Evolutionary conservation across 64 coral and sea anemone species (phyloP).

Genomic region (Actinia tenebrosa): DNA sequence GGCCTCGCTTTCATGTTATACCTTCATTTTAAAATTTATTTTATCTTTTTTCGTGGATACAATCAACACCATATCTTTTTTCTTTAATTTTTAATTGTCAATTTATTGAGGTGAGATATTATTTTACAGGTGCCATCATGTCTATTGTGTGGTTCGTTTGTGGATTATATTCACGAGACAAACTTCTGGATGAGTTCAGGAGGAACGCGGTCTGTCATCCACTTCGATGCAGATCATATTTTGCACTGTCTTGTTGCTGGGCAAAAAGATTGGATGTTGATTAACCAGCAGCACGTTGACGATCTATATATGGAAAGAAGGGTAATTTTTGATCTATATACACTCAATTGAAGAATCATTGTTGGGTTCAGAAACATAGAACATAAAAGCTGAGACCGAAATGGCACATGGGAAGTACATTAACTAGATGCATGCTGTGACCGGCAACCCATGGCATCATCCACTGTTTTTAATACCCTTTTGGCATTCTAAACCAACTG

Average conservation of each 20-base stretch:
- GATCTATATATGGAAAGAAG: constrained; percentile 76
- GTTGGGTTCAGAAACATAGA: too few species aligned
- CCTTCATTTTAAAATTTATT: too few species aligned
- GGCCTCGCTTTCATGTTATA: neutral
- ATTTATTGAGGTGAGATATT: neutral
- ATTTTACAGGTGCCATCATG: constrained; percentile 62
- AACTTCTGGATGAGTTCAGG: constrained; percentile 99
- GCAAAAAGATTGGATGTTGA: constrained; percentile 93
- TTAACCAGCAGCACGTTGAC: constrained; percentile 50
- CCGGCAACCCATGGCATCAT: too few species aligned
- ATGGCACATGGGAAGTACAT: too few species aligned
- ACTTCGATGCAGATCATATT: constrained; percentile 97
- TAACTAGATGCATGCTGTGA: too few species aligned
- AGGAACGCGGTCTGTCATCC: constrained; percentile 89
- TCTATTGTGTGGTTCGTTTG: constrained; percentile 85
- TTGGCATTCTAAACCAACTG: too few species aligned
- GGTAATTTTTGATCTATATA: constrained; percentile 9
- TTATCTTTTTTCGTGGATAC: too few species aligned
- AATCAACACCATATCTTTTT: too few species aligned
- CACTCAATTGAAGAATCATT: too few species aligned
- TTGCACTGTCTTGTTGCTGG: constrained; percentile 87
- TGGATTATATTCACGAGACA: constrained; percentile 86
- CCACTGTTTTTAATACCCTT: too few species aligned
- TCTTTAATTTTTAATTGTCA: neutral
- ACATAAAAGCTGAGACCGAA: too few species aligned